Percentiles rank a stretch among this genome's conserved stretches.
Conservation (phyloP, 2,113 vertebrate genomes). For the Oryzias curvinotus region DNA sequence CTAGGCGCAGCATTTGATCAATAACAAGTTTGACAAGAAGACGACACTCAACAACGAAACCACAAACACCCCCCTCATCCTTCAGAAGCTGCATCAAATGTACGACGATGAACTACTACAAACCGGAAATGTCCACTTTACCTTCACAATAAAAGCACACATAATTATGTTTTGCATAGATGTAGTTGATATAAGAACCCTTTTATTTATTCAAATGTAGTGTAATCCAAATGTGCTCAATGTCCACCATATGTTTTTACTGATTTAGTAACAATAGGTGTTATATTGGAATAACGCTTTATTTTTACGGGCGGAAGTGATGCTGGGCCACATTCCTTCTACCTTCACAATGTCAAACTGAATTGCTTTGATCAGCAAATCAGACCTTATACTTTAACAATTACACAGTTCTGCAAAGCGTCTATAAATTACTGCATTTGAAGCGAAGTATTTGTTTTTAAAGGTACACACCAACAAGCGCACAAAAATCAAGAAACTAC, state of each 20-base stretch:
- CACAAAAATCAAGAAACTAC: no score
- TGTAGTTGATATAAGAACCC: no score
- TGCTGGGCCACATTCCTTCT: background rate
- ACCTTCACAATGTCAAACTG: conserved; percentile 6
- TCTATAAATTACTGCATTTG: background rate
- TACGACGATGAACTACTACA: accelerated
- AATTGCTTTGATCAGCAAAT: conserved; percentile 27
- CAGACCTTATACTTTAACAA: no score
- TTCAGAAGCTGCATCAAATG: conserved; percentile 27
- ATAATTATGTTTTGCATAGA: no score
- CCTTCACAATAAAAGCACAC: conserved; percentile 23
- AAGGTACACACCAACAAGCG: background rate
- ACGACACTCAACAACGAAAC: conserved; percentile 25
- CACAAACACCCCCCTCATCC: conserved; percentile 27
- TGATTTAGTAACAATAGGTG: no score
- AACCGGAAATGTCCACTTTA: background rate
- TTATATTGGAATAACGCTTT: background rate
- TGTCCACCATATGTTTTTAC: no score
- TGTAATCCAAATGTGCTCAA: no score
- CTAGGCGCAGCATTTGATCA: conserved; percentile 57
- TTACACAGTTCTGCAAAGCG: background rate
- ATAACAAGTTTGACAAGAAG: conserved; percentile 61
- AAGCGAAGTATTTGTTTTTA: background rate
- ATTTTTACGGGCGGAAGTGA: conserved; percentile 29
- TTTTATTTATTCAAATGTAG: no score